Percentiles rank a stretch among this genome's conserved stretches.
phyloP scores from a whole-genome alignment of 2,113 vertebrate genomes.

The Gymnocephalus cernua region DNA sequence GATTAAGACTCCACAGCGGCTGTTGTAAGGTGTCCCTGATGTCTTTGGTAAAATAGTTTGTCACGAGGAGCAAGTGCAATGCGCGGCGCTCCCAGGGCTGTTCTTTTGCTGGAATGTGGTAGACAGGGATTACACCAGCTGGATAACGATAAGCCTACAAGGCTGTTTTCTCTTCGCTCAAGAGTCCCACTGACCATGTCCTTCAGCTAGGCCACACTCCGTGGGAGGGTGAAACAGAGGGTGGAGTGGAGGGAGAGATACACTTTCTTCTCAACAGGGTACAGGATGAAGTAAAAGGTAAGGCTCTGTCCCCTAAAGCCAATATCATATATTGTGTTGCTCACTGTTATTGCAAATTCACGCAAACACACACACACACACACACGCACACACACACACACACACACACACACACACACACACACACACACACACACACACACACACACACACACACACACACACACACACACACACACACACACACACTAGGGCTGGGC shows the following conservation, averaged over 20 bases:
- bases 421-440: constrained; percentile 13
- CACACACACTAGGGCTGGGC: no score
- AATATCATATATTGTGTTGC: neutral
- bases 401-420: constrained; percentile 7
- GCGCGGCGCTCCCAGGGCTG: constrained; percentile 47
- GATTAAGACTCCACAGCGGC: constrained; percentile 48
- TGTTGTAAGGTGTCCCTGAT: constrained; percentile 53
- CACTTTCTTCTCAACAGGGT: constrained; percentile 8
- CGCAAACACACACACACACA: constrained; percentile 2
- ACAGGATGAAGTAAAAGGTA: constrained; percentile 9
- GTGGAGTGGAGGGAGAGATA: constrained; percentile 10
- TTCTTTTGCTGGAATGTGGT: constrained; percentile 49
- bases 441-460: constrained; percentile 8
- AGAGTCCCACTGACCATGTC: constrained; percentile 67
- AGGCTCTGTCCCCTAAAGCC: constrained; percentile 19
- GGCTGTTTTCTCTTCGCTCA: constrained; percentile 60
- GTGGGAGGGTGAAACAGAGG: constrained; percentile 36
- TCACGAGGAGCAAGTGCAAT: constrained; percentile 36
- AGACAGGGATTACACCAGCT: constrained; percentile 75
- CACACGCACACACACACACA: constrained; percentile 13
- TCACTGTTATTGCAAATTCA: constrained; percentile 1
- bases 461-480: constrained; percentile 13
- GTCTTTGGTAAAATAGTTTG: constrained; percentile 64
- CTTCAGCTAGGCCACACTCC: constrained; percentile 56
- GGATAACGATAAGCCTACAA: constrained; percentile 73